Evolutionary conservation across 2,888 invertebrate genomes (phyloP).

Genomic region (Eledona agricola): DNA sequence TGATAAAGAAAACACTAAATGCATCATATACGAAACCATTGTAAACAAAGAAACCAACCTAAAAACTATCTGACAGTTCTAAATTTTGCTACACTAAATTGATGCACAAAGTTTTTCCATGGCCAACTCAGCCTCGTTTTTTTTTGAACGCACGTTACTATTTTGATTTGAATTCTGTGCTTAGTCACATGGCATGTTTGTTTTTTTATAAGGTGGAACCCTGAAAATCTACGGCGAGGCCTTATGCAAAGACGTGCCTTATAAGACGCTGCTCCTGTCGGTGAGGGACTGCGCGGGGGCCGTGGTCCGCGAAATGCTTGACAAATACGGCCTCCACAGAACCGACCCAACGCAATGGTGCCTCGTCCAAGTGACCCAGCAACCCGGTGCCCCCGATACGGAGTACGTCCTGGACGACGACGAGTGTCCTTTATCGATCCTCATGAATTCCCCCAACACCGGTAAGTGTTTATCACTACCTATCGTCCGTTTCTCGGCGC

Average conservation of each 20-base stretch:
- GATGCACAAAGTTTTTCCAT: too few species aligned
- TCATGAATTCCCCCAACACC: constrained; percentile 88
- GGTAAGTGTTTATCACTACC: constrained; percentile 71
- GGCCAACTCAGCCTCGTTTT: too few species aligned
- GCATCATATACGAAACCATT: too few species aligned
- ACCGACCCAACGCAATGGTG: constrained; percentile 93
- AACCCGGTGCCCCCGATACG: constrained; percentile 70
- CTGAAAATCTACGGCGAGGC: constrained; percentile 97
- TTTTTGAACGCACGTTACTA: not conserved
- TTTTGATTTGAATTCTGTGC: not conserved
- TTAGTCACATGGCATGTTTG: not conserved
- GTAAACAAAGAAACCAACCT: too few species aligned
- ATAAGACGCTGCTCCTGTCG: constrained; percentile 95
- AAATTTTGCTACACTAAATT: too few species aligned
- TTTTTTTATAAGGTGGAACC: constrained; percentile 73
- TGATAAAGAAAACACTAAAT: too few species aligned
- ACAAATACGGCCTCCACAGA: constrained; percentile 93
- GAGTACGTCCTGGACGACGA: constrained; percentile 97
- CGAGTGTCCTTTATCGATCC: constrained; percentile 94
- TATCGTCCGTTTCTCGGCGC: not conserved
- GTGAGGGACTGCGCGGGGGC: constrained; percentile 91
- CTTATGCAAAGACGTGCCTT: constrained; percentile 95
- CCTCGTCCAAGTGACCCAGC: constrained; percentile 84
- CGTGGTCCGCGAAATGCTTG: constrained; percentile 95
- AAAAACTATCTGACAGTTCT: too few species aligned